phyloP scores from a whole-genome alignment of 2,797 vertebrate genomes.

The Buceros bicornis region DNA sequence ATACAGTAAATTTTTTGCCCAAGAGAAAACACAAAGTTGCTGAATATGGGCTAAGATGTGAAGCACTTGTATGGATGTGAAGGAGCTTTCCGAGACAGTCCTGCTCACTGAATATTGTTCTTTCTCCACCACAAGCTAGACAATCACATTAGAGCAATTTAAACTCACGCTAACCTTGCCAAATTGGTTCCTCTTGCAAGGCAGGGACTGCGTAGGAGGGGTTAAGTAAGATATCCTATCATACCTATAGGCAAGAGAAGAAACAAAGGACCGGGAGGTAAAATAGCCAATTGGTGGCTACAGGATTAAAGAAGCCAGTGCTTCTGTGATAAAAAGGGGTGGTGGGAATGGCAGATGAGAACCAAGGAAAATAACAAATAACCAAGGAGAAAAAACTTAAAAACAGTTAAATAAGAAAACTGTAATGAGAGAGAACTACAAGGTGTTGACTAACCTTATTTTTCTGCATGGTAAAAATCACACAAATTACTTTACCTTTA shows the following conservation, averaged over 20 bases:
- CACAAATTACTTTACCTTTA: background rate
- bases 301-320: background rate
- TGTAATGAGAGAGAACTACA: background rate
- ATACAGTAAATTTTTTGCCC: conserved; percentile 88
- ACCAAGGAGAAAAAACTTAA: background rate
- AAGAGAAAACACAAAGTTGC: conserved; percentile 89
- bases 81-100: conserved; percentile 54
- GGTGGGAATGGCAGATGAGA: background rate
- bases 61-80: conserved; percentile 48
- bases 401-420: background rate
- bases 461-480: background rate
- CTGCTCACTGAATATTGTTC: conserved; percentile 10
- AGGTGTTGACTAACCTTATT: background rate
- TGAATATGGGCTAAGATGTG: conserved; percentile 83
- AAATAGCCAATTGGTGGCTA: background rate
- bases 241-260: background rate
- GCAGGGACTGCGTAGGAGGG: background rate
- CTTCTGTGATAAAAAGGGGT: background rate
- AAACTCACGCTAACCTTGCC: conserved; percentile 38
- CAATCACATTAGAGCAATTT: conserved; percentile 1
- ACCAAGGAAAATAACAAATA: background rate
- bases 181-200: conserved; percentile 8
- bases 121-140: background rate
- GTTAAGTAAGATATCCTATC: background rate
- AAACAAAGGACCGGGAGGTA: conserved; percentile 21